Percentiles rank a stretch among this genome's conserved stretches.
phyloP scores from a whole-genome alignment of 2,797 vertebrate species.

The Leucoraja ocellata region DNA sequence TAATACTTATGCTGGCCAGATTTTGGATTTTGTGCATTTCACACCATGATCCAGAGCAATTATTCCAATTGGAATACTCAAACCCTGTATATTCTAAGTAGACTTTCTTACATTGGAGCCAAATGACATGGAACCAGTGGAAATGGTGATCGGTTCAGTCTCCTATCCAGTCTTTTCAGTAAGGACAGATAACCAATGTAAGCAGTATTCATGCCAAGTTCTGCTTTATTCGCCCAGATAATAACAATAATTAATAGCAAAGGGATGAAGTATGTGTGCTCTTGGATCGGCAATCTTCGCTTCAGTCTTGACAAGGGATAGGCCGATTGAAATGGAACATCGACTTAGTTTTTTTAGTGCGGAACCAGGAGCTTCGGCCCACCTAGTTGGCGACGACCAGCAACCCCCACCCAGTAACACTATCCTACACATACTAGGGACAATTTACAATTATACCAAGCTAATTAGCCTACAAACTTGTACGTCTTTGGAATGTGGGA shows the following conservation, averaged over 20 bases:
- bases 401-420: too few species aligned
- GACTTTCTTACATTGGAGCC: not conserved
- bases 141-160: not conserved
- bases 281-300: not conserved
- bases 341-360: not conserved
- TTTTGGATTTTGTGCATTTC: not conserved
- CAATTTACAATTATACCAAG: too few species aligned
- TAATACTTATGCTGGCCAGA: not conserved
- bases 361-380: too few species aligned
- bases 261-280: not conserved
- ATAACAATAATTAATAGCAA: not conserved
- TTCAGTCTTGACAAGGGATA: not conserved
- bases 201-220: not conserved
- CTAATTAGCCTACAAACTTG: too few species aligned
- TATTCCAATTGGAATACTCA: not conserved
- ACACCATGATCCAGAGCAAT: not conserved
- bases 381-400: too few species aligned
- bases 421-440: too few species aligned
- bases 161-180: not conserved
- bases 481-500: too few species aligned
- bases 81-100: not conserved
- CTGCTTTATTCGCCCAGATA: not conserved
- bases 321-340: not conserved
- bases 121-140: not conserved
- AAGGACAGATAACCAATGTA: not conserved